Conservation (phyloP, 2,113 vertebrate species). For the Megaptera novaeangliae region DNA sequence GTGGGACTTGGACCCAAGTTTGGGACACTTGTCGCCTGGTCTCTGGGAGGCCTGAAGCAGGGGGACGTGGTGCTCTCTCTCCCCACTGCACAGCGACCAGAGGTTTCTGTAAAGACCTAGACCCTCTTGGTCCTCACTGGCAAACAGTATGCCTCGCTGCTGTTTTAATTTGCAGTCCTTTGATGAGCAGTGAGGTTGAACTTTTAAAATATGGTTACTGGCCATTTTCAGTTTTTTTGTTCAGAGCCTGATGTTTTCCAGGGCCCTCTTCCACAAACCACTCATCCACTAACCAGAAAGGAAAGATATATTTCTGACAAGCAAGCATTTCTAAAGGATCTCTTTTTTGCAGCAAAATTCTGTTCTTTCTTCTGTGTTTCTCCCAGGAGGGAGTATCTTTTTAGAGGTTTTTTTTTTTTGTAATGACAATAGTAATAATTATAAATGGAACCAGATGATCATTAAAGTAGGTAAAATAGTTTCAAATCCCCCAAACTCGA, state of each 20-base stretch:
- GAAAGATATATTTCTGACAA: not conserved
- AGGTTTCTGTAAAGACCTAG: not conserved
- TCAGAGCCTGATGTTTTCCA: not conserved
- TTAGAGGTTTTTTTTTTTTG: not conserved
- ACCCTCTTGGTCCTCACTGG: not conserved
- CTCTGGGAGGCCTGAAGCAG: not conserved
- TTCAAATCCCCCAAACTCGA: not conserved
- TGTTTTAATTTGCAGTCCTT: not conserved
- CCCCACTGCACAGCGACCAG: not conserved
- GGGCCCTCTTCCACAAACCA: not conserved
- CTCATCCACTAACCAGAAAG: not conserved
- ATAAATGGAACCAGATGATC: not conserved
- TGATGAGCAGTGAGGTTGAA: not conserved
- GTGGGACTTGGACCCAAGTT: not conserved
- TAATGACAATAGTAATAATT: not conserved
- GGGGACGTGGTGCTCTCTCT: not conserved
- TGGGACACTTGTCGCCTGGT: not conserved
- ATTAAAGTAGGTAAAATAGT: not conserved
- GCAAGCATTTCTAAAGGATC: not conserved
- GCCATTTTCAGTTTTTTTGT: not conserved
- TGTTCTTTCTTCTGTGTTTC: not conserved
- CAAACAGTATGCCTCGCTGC: not conserved
- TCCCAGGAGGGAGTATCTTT: not conserved
- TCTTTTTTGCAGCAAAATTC: not conserved
- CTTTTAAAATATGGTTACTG: not conserved